A percentile compares a stretch with the other conserved stretches of the same genome.
phyloP scores from a whole-genome alignment of 2,113 vertebrate genomes.

The Boleophthalmus pectinirostris region DNA sequence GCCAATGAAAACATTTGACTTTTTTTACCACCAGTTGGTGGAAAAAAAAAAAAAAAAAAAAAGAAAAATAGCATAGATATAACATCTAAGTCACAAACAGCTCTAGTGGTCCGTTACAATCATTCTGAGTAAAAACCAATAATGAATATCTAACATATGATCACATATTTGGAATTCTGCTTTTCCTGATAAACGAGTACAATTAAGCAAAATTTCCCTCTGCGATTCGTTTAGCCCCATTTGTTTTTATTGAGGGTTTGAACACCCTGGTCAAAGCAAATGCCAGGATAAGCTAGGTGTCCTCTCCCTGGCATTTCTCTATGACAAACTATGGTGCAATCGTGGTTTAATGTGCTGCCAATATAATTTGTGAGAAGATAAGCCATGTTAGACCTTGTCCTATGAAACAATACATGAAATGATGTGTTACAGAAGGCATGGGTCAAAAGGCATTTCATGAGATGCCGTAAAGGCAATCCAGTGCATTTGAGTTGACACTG shows the following conservation, averaged over 20 bases:
- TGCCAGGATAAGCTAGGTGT: constrained; percentile 14
- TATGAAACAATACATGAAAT: constrained; percentile 62
- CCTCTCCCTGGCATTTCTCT: constrained; percentile 18
- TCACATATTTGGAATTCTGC: constrained; percentile 76
- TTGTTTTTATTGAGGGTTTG: constrained; percentile 34
- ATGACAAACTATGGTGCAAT: constrained; percentile 34
- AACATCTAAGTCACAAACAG: constrained; percentile 73
- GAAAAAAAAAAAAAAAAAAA: constrained; percentile 24
- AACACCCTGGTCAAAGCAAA: constrained; percentile 33
- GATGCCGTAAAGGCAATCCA: constrained; percentile 74
- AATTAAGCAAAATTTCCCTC: constrained; percentile 64
- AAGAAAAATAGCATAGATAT: constrained; percentile 65
- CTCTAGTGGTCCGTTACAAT: constrained; percentile 80
- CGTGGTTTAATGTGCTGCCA: constrained; percentile 41
- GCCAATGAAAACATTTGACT: constrained; percentile 65
- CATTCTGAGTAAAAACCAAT: constrained; percentile 77
- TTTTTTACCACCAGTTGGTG: constrained; percentile 58
- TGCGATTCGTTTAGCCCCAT: constrained; percentile 74
- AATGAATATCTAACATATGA: constrained; percentile 50
- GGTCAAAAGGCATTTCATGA: constrained; percentile 80
- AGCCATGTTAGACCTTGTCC: constrained; percentile 50
- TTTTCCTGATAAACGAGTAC: constrained; percentile 72
- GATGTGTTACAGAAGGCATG: constrained; percentile 73
- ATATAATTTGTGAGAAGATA: constrained; percentile 40
- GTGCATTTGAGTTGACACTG: constrained; percentile 74